Base-by-base conservation (phyloP, 2,113 vertebrate species). In the Phyllopteryx taeniolatus region DNA sequence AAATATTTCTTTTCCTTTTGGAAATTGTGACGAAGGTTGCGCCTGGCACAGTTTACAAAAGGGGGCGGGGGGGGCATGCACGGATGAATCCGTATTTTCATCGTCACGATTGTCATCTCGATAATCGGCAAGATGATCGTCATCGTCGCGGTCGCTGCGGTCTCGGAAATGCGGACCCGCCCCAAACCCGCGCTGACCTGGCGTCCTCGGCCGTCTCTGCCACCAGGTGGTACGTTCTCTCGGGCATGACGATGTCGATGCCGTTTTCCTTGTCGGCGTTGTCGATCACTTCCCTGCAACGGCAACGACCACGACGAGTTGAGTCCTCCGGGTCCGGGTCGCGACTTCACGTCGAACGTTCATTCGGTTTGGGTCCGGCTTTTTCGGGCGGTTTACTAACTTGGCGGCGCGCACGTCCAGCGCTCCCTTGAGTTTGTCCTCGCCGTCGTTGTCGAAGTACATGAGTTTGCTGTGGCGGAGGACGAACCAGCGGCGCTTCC, bases 401-500 rank as follows among this genome's bases (percentile, higher is more conserved):
- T 93, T 98, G 67, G 96, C 96, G 0, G 84, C 82, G 71, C 94
- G 94, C 83, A 99, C 92, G 83, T 98, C 96, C 79, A 99, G 84
- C 27, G 95, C 94, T 31, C 98, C 97, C 85, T 98, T 99, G 67
- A 96, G 93, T 81, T 94, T 96, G 64, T 99, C 97, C 87, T 99
- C 98, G 1, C 93, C 93, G 84, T 99, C 97, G 3, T 94, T 97
- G 82, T 98, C 96, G 1, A 98, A 99, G 89, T 99, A 99, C 94
- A 96, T 96, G 71, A 99, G 90, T 74, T 91, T 95, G 90, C 94
- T 95, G 86, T 98, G 97, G 2, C 96, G 93, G 69, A 99, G 94
- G 71, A 99, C 96, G 70, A 99, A 99, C 98, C 98, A 99, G 86
- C 97, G 95, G 67, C 92, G 94, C 87, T 97, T 99, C 98, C 98